Evolutionary conservation across 2,888 invertebrate species (phyloP), one percentile per base, ranked within the genome.

Genomic region (Diarsia rubi): DNA sequence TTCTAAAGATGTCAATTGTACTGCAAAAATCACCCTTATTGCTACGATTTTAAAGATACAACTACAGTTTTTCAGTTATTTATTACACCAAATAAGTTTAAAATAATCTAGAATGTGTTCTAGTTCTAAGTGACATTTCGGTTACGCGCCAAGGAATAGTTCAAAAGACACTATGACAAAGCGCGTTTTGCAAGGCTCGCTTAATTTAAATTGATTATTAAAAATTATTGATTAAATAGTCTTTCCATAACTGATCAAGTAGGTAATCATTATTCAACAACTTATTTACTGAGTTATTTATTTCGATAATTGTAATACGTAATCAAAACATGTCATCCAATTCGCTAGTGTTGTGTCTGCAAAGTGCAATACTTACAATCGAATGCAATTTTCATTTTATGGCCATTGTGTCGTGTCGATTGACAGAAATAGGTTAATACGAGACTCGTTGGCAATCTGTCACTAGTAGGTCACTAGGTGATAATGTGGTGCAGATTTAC

Each of bases 391-490:
- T 75, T 75, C 37, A 62, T 60, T 82, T 54, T 54, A 69, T 57
- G 21, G 62, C 37, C 47, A 69, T 62, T 72, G 44, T 31, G 24
- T 47, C 16, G 57, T 69, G 57, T 31, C n/a, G 45, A 73, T 44
- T 52, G 52, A 62, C 67, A 24, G 44, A 82, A 72, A 82, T 66
- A 69, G 78, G 78, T 78, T 73, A 81, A 73, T 78, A 47, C 45
- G 37, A 78, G 66, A 47, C 71, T 71, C n/a, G 65, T 27, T 59
- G 14, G 24, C 67, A 73, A 83, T 77, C 71, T 65, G 72, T 69
- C 59, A 57, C 27, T 62, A 42, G 24, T 47, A 42, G 49, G 72
- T 69, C 54, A 62, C 37, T 62, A 42, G 24, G 42, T 31, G 49
- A 78, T 73, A 62, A 59, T n/a, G 49, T 37, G 37, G 6, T 44